phyloP scores from a whole-genome alignment of 2,113 vertebrate genomes.

The Ptilonorhynchus violaceus region DNA sequence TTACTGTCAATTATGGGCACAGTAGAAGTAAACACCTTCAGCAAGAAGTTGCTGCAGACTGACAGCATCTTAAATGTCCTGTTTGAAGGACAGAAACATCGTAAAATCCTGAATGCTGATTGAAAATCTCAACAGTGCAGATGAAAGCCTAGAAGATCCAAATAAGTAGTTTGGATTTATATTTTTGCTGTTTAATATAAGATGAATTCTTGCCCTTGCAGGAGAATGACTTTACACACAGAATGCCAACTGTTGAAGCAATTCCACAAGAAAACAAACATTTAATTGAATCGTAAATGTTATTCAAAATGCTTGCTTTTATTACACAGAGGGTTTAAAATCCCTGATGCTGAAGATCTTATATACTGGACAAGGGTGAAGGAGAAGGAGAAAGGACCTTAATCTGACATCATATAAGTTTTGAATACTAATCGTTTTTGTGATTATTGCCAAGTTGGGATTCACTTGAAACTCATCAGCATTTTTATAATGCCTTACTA shows the following conservation, averaged over 20 bases:
- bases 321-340: not conserved
- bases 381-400: not conserved
- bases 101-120: not conserved
- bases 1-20: not conserved
- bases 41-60: not conserved
- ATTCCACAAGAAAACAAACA: not conserved
- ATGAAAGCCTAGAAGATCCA: not conserved
- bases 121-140: not conserved
- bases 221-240: not conserved
- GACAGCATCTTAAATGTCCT: not conserved
- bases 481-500: slow-evolving; percentile 34
- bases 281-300: not conserved
- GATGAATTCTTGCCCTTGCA: not conserved
- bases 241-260: not conserved
- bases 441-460: not conserved
- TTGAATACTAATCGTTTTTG: not conserved
- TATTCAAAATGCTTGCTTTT: not conserved
- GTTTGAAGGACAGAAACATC: slow-evolving; percentile 1
- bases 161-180: not conserved
- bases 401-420: not conserved
- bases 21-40: not conserved
- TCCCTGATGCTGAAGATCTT: not conserved
- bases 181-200: not conserved
- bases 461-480: slow-evolving; percentile 16
- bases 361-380: not conserved